These are phyloP conservation scores for Apogon talboti DNA, from an alignment of 2,797 vertebrate species.

Conservation along the genomic window DNA sequence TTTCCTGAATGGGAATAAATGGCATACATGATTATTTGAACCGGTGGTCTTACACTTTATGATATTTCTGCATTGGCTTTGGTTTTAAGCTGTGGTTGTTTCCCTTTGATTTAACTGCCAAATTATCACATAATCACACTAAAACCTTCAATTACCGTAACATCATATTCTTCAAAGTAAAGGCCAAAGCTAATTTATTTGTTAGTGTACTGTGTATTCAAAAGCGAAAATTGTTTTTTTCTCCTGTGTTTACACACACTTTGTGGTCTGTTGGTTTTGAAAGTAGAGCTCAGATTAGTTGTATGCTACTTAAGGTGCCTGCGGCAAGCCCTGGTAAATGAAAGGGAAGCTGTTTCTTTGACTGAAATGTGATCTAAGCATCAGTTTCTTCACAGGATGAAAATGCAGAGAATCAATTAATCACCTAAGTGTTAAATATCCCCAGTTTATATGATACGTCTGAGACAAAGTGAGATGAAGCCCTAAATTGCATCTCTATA, in stretches of 20 bases:
- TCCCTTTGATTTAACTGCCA: no score
- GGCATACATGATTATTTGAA: no score
- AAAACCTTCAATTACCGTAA: no score
- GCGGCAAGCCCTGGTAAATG: neutral
- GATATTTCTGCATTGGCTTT: no score
- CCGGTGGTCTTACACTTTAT: no score
- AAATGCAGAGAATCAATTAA: slow-evolving; percentile 28
- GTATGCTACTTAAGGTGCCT: slow-evolving; percentile 7
- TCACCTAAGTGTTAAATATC: slow-evolving; percentile 21
- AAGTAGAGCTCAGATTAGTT: slow-evolving; percentile 1
- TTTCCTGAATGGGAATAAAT: no score
- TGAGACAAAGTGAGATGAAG: slow-evolving; percentile 7
- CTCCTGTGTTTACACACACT: neutral
- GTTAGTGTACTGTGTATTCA: no score
- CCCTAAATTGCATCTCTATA: neutral
- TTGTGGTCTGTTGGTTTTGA: neutral
- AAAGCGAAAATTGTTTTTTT: no score
- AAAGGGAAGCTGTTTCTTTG: slow-evolving; percentile 1
- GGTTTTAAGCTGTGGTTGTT: no score
- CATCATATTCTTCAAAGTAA: no score
- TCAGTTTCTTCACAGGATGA: slow-evolving; percentile 6
- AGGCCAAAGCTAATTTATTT: no score
- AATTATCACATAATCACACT: no score
- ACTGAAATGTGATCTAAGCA: slow-evolving; percentile 27
- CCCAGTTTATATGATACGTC: slow-evolving; percentile 21